These are phyloP conservation scores for Amiota communis DNA, from an alignment of 2,888 invertebrate species.

Conservation along the genomic window DNA sequence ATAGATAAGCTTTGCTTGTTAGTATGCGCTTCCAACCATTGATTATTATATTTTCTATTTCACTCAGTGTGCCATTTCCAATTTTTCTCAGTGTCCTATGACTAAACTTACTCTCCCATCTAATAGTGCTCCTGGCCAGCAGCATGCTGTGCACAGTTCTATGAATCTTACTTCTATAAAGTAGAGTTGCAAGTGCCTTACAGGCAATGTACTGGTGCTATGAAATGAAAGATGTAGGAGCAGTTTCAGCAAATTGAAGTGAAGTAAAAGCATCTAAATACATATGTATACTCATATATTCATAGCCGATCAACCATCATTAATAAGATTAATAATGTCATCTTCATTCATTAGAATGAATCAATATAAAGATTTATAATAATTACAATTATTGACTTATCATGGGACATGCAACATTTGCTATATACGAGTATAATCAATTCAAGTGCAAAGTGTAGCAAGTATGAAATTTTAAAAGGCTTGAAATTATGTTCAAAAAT, in stretches of 20 bases:
- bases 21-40: no score
- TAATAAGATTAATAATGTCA: conserved; percentile 60
- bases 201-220: no score
- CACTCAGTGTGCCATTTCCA: no score
- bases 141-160: no score
- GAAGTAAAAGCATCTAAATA: not conserved
- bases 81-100: no score
- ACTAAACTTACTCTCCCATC: no score
- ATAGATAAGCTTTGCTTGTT: no score
- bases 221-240: no score
- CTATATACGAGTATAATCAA: not conserved
- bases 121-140: no score
- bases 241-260: not conserved
- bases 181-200: no score
- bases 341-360: conserved; percentile 54
- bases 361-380: conserved; percentile 55
- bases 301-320: conserved; percentile 30
- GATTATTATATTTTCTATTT: no score
- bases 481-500: not conserved
- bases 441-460: not conserved
- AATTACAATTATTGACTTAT: conserved; percentile 48
- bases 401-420: not conserved
- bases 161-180: no score
- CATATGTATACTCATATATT: not conserved
- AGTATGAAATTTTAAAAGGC: not conserved